phyloP scores from a whole-genome alignment of 2,797 vertebrate genomes.

The Oreochromis mossambicus region DNA sequence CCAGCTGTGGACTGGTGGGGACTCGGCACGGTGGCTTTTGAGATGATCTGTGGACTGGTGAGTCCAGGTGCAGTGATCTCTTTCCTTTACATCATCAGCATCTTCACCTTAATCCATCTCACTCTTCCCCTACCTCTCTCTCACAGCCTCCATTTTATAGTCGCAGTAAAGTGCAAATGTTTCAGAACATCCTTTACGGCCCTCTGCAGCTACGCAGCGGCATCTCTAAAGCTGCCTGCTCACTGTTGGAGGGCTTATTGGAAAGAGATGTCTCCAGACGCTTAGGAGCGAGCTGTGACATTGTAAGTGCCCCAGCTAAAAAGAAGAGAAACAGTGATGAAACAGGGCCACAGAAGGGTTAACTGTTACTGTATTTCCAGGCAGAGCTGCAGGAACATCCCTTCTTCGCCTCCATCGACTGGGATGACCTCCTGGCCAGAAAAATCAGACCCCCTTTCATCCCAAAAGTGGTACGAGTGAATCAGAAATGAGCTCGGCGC shows the following conservation, averaged over 20 bases:
- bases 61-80: not conserved
- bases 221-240: slow-evolving; percentile 57
- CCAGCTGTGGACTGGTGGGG: slow-evolving; percentile 82
- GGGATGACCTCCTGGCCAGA: slow-evolving; percentile 74
- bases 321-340: not conserved
- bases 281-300: slow-evolving; percentile 64
- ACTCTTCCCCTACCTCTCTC: not conserved
- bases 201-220: slow-evolving; percentile 62
- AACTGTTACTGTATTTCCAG: slow-evolving; percentile 45
- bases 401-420: slow-evolving; percentile 73
- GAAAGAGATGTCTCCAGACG: slow-evolving; percentile 70
- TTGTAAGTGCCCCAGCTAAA: slow-evolving; percentile 58
- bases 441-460: slow-evolving; percentile 73
- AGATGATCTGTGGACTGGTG: slow-evolving; percentile 81
- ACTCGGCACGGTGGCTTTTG: slow-evolving; percentile 77
- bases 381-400: slow-evolving; percentile 72
- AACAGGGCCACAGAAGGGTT: not conserved
- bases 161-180: slow-evolving; percentile 70
- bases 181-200: slow-evolving; percentile 76
- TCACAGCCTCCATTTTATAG: slow-evolving; percentile 80
- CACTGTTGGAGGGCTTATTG: slow-evolving; percentile 70
- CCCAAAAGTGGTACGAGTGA: slow-evolving; percentile 70
- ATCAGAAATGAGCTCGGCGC: not conserved
- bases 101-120: not conserved
- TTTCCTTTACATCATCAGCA: not conserved